Evolutionary conservation across 2,113 vertebrate species (phyloP).

Genomic region (Numida meleagris): DNA sequence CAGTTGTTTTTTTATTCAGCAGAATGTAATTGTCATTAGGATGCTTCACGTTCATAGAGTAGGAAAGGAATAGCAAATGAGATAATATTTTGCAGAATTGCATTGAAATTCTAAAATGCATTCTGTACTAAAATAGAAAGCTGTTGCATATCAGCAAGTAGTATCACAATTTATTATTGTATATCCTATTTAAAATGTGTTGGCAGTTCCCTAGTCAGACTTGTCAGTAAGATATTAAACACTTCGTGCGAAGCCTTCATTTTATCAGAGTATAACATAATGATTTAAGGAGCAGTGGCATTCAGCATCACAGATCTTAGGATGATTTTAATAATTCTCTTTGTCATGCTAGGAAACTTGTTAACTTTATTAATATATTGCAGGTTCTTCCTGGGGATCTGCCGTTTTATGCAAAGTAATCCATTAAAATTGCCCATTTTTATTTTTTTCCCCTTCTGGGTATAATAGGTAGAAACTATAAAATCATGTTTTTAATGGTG

Average conservation of each 20-base stretch:
- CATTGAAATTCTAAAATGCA: background rate
- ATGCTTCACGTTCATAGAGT: background rate
- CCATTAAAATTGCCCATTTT: background rate
- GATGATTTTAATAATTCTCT: conserved; percentile 48
- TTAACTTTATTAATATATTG: conserved; percentile 32
- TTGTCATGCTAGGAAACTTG: background rate
- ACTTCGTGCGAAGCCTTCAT: background rate
- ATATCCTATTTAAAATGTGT: background rate
- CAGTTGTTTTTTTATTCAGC: background rate
- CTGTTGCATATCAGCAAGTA: background rate
- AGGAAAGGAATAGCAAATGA: background rate
- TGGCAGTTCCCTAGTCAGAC: background rate
- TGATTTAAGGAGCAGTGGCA: conserved; percentile 15
- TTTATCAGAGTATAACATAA: background rate
- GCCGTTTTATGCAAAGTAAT: conserved; percentile 17
- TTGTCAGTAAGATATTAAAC: background rate
- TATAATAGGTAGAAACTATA: background rate
- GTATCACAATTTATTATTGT: background rate
- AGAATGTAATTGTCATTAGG: background rate
- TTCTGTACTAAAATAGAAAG: background rate
- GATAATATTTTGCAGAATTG: background rate
- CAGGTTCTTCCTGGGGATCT: background rate
- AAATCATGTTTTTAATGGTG: background rate
- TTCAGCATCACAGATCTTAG: conserved; percentile 5
- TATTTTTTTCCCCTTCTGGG: background rate